Percentiles rank a stretch among this genome's conserved stretches.
phyloP scores from a whole-genome alignment of 2,888 invertebrate genomes.

The Automeris io region DNA sequence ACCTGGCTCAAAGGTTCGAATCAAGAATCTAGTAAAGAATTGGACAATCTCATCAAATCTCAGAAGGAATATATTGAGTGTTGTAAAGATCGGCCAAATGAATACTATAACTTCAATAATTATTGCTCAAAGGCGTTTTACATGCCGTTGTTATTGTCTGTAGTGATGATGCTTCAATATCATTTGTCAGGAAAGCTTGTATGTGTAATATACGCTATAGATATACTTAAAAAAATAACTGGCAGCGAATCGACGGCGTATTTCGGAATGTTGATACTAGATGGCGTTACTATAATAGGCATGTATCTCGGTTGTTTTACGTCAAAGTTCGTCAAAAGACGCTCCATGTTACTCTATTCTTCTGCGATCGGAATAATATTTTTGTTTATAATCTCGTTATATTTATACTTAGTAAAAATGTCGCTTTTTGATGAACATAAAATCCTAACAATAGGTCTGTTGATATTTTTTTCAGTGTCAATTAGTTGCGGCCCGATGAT shows the following conservation, averaged over 20 bases:
- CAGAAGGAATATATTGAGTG: conserved; percentile 8
- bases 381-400: conserved; percentile 28
- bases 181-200: conserved; percentile 33
- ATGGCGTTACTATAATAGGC: conserved; percentile 26
- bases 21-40: conserved; percentile 19
- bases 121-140: conserved; percentile 19
- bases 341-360: conserved; percentile 21
- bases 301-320: conserved; percentile 31
- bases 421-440: conserved; percentile 22
- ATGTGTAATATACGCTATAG: conserved; percentile 26
- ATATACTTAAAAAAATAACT: conserved; percentile 31
- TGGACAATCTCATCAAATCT: conserved; percentile 21
- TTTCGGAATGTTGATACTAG: conserved; percentile 29
- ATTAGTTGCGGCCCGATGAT: conserved; percentile 38
- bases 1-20: conserved; percentile 23
- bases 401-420: conserved; percentile 28
- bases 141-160: conserved; percentile 22
- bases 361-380: conserved; percentile 23
- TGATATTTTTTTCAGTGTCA: conserved; percentile 27
- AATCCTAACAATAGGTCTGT: conserved; percentile 20
- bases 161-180: conserved; percentile 21
- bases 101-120: neutral
- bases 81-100: neutral
- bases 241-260: conserved; percentile 26
- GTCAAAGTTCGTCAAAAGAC: conserved; percentile 23